Percentiles rank a stretch among this genome's conserved stretches.
Conservation (phyloP, 2,113 vertebrate species). For the Ciconia maguari region DNA sequence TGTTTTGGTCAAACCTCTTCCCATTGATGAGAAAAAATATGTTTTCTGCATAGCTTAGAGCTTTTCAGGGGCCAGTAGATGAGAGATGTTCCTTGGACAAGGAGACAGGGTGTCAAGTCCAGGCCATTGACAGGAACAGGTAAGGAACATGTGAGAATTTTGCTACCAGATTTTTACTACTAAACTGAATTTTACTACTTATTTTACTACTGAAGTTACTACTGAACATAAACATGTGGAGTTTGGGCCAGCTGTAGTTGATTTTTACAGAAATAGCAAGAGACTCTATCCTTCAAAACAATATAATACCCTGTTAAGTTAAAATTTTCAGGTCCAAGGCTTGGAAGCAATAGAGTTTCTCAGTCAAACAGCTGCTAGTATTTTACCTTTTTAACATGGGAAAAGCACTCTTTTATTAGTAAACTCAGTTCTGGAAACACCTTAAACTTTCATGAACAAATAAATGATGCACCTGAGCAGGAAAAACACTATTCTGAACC, state of each 20-base stretch:
- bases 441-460: background rate
- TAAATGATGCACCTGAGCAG: background rate
- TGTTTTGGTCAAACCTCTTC: background rate
- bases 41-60: background rate
- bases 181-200: too few species aligned
- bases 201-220: background rate
- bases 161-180: background rate
- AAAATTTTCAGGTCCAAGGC: background rate
- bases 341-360: background rate
- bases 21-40: background rate
- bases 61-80: background rate
- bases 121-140: background rate
- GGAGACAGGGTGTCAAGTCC: background rate
- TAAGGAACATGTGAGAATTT: background rate
- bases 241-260: background rate
- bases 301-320: background rate
- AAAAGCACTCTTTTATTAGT: background rate
- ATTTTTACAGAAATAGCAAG: background rate
- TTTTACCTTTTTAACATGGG: background rate
- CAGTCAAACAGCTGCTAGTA: background rate
- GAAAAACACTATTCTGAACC: background rate
- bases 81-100: background rate
- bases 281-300: background rate
- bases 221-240: background rate
- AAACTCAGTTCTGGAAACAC: background rate